These are phyloP conservation scores for Stigmatopora nigra DNA, from an alignment of 2,113 vertebrate genomes.

Conservation along the genomic window DNA sequence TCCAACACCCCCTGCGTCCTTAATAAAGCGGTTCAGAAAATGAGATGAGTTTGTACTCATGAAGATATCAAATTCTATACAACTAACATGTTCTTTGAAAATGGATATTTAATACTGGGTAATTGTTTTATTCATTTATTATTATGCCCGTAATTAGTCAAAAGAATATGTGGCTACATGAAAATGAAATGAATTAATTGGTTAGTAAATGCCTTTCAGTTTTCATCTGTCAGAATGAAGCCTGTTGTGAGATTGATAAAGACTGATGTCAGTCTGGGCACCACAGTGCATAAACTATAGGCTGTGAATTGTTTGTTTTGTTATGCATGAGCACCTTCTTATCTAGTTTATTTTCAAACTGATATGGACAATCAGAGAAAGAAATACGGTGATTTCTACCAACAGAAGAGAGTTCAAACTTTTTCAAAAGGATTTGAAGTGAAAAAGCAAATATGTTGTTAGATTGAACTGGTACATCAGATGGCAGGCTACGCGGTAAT, in stretches of 20 bases:
- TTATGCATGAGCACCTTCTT: conserved; percentile 13
- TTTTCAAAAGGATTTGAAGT: not conserved
- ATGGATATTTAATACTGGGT: too few relatives aligned
- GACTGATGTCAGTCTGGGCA: not conserved
- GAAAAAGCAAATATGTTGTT: not conserved
- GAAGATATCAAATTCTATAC: too few relatives aligned
- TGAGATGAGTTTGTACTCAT: too few relatives aligned
- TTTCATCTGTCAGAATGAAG: not conserved
- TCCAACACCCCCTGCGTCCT: too few relatives aligned
- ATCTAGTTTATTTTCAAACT: not conserved
- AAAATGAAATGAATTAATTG: not conserved
- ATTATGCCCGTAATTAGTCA: not conserved
- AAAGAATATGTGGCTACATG: not conserved
- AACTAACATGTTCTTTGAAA: too few relatives aligned
- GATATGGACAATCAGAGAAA: conserved; percentile 3
- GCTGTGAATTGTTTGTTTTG: conserved; percentile 34
- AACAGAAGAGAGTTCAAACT: conserved; percentile 11
- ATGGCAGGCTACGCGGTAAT: conserved; percentile 9
- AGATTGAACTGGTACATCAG: conserved; percentile 3
- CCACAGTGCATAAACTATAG: conserved; percentile 6
- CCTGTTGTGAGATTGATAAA: not conserved
- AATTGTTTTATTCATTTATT: too few relatives aligned
- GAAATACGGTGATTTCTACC: conserved; percentile 9
- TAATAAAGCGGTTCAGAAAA: too few relatives aligned
- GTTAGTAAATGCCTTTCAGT: not conserved